phyloP scores from a whole-genome alignment of 2,797 vertebrate genomes.

The Chrosomus eos region DNA sequence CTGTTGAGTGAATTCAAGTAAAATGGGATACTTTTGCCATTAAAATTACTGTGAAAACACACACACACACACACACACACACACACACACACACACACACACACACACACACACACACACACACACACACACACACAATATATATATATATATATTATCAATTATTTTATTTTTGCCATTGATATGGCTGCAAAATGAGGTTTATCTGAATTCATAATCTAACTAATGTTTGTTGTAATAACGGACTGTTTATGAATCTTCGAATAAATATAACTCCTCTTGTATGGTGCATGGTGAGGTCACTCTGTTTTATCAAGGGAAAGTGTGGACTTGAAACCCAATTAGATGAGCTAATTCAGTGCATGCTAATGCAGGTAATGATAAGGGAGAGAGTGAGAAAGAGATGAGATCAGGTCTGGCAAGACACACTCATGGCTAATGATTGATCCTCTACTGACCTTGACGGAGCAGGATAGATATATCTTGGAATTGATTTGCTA shows the following conservation, averaged over 20 bases:
- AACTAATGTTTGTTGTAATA: background rate
- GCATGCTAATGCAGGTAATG: conserved; percentile 42
- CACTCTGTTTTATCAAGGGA: conserved; percentile 25
- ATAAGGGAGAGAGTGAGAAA: conserved; percentile 12
- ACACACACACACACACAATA: too few relatives aligned
- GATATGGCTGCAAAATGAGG: background rate
- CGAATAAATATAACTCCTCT: background rate
- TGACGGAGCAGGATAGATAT: conserved; percentile 34
- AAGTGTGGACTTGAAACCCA: conserved; percentile 33
- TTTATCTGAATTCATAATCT: background rate
- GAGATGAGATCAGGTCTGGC: conserved; percentile 30
- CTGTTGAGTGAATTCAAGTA: background rate
- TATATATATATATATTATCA: too few relatives aligned
- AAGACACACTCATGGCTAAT: conserved; percentile 6
- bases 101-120: too few relatives aligned
- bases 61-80: too few relatives aligned
- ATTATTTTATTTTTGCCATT: background rate
- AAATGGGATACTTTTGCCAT: background rate
- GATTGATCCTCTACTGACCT: conserved; percentile 48
- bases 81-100: too few relatives aligned
- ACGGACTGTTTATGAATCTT: background rate
- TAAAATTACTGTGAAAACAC: background rate
- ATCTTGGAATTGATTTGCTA: conserved; percentile 25
- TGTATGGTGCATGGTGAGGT: background rate
- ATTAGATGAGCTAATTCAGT: conserved; percentile 33